Evolutionary conservation across 1,140 invertebrate species (phyloP), one percentile per base, ranked within the genome.

Genomic region (Semibalanus balanoides): DNA sequence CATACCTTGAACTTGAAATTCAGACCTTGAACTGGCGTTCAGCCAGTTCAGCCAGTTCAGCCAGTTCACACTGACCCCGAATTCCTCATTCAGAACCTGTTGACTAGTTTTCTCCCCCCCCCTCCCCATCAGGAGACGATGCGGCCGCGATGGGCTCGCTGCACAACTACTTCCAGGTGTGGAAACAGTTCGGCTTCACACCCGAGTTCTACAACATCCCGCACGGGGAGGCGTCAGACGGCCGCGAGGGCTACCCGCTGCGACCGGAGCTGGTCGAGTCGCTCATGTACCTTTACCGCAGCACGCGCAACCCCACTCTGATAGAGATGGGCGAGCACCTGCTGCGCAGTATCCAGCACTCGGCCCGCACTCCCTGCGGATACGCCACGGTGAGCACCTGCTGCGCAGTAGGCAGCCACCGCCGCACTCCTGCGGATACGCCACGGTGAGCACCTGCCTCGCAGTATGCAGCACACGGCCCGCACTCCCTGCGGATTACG

Each of bases 351-450:
- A 92, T 99, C 78, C 90, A 95, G 81, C 90, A 95, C 80, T 95
- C 91, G 83, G 91, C 95, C 0, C 90, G 89, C 82, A 99, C 97
- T 0, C 89, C 88, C 0, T 99, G 97, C 85, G 97, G 97, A 17
- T 99, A 97, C 88, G 96, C 97, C n/a, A 98, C 96, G 70, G 93
- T 97, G 83, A 86, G n/a, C n/a, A n/a, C n/a, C n/a, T n/a, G n/a
- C n/a, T n/a, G n/a, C n/a, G n/a, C n/a, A n/a, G n/a, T n/a, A n/a
- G n/a, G n/a, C n/a, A n/a, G n/a, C n/a, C n/a, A n/a, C n/a, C n/a
- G n/a, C n/a, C n/a, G n/a, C n/a, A n/a, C n/a, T n/a, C n/a, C n/a
- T n/a, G n/a, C n/a, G n/a, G n/a, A n/a, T n/a, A n/a, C n/a, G n/a
- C n/a, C n/a, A n/a, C n/a, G n/a, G n/a, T n/a, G n/a, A n/a, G n/a